Percentiles rank a stretch among this genome's conserved stretches.
phyloP scores from a whole-genome alignment of 2,113 vertebrate species.

The Ptyas mucosa region DNA sequence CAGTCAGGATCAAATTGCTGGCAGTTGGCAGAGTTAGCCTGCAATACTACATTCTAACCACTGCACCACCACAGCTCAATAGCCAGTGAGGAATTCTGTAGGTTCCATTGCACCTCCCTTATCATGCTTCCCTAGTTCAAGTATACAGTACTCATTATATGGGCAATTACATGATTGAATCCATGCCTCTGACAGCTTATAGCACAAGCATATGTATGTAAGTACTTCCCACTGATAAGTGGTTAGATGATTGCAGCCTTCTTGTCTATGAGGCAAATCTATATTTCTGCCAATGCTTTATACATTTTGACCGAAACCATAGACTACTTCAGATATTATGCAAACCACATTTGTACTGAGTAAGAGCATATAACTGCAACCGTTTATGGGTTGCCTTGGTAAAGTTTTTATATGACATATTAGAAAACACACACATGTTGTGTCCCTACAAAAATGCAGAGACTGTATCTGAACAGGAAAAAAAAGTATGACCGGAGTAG shows the following conservation, averaged over 20 bases:
- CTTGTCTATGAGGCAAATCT: background rate
- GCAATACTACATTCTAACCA: background rate
- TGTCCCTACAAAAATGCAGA: background rate
- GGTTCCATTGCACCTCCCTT: background rate
- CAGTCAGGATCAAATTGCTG: background rate
- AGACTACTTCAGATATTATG: background rate
- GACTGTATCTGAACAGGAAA: background rate
- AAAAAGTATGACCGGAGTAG: background rate
- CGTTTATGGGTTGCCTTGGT: background rate
- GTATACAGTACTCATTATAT: background rate
- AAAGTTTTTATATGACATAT: background rate
- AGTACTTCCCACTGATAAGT: background rate
- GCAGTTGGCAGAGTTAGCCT: too few species aligned
- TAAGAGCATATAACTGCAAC: background rate
- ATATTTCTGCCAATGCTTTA: background rate
- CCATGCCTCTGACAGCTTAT: background rate
- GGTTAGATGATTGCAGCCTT: background rate
- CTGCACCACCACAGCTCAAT: background rate
- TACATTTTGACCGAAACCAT: background rate
- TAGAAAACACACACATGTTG: background rate
- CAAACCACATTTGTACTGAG: background rate
- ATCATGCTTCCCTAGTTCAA: background rate
- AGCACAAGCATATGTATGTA: background rate
- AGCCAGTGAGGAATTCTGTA: background rate
- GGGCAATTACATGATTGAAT: background rate